These are phyloP conservation scores for Xylocampa areola DNA, from an alignment of 2,888 invertebrate genomes.

Conservation along the genomic window DNA sequence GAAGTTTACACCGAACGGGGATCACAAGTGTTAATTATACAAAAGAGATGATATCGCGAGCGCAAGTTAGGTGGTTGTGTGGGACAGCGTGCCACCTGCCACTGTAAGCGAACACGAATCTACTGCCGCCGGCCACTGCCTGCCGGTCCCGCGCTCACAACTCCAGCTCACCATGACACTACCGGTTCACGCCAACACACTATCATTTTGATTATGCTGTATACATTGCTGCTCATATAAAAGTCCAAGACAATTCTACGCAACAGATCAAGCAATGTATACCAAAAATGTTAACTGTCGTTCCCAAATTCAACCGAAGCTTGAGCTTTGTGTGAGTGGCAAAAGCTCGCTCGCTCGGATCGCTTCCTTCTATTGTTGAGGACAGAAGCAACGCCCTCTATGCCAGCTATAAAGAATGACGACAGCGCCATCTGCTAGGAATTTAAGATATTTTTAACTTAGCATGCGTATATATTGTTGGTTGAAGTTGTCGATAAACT, in stretches of 20 bases:
- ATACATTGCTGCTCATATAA: conserved; percentile 51
- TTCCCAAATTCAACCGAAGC: conserved; percentile 1
- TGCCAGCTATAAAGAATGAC: conserved; percentile 23
- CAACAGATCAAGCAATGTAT: conserved; percentile 64
- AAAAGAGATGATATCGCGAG: conserved; percentile 82
- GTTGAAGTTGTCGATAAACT: not conserved
- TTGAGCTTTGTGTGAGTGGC: conserved; percentile 56
- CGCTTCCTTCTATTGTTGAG: conserved; percentile 34
- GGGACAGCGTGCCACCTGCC: conserved; percentile 83
- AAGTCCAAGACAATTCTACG: not conserved
- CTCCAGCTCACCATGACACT: conserved; percentile 69
- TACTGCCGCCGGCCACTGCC: conserved; percentile 79
- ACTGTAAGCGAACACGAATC: conserved; percentile 80
- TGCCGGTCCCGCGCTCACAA: conserved; percentile 78
- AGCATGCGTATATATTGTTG: not conserved
- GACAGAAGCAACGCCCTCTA: conserved; percentile 60
- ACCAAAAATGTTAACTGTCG: conserved; percentile 9
- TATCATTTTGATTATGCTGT: conserved; percentile 7
- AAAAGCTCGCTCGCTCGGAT: conserved; percentile 68
- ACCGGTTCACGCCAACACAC: conserved; percentile 22
- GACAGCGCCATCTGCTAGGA: conserved; percentile 67
- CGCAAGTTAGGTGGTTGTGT: conserved; percentile 72
- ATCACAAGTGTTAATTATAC: conserved; percentile 84
- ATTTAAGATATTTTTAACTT: not conserved
- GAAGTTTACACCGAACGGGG: conserved; percentile 59